Conservation (phyloP, 2,113 vertebrate genomes). For the Brachyistius frenatus region DNA sequence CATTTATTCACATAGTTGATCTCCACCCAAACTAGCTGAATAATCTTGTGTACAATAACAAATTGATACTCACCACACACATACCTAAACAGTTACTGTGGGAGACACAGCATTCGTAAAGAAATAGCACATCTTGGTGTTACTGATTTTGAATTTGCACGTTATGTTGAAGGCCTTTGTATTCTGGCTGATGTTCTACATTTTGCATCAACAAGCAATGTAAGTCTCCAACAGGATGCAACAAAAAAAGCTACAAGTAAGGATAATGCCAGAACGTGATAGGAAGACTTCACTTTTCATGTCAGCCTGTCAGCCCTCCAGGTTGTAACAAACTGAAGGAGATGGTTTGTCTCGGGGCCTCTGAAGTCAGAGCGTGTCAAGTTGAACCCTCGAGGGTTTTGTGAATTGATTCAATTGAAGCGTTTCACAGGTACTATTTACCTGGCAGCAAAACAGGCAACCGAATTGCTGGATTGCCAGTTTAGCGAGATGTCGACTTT, state of each 20-base stretch:
- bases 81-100: too few relatives aligned
- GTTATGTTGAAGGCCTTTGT: not conserved
- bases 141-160: not conserved
- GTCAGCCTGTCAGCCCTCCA: slow-evolving; percentile 28
- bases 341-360: slow-evolving; percentile 40
- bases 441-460: slow-evolving; percentile 42
- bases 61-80: too few relatives aligned
- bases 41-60: too few relatives aligned
- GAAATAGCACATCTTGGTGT: not conserved
- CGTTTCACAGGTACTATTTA: slow-evolving; percentile 45
- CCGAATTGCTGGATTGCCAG: slow-evolving; percentile 16
- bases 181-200: not conserved
- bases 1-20: too few relatives aligned
- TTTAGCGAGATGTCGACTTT: slow-evolving; percentile 24
- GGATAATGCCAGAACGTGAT: slow-evolving; percentile 21
- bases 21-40: too few relatives aligned
- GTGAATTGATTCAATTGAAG: slow-evolving; percentile 37
- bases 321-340: slow-evolving; percentile 37
- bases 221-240: not conserved
- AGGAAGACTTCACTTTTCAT: slow-evolving; percentile 45
- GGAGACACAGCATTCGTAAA: not conserved
- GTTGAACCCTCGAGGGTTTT: slow-evolving; percentile 18
- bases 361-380: slow-evolving; percentile 42
- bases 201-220: not conserved
- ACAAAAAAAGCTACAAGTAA: not conserved